phyloP scores from a whole-genome alignment of 2,888 invertebrate genomes.

The Sphinx pinastri region DNA sequence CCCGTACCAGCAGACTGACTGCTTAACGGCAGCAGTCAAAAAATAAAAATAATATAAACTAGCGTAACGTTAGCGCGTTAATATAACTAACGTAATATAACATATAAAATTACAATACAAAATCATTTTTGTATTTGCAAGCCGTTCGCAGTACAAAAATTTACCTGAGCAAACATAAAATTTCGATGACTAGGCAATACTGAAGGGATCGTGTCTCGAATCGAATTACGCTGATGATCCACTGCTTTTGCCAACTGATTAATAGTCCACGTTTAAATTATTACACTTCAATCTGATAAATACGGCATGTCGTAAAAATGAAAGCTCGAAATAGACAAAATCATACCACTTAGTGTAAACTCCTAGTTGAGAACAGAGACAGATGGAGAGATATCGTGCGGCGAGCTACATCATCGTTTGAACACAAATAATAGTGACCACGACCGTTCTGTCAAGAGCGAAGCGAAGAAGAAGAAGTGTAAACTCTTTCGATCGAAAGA shows the following conservation, averaged over 20 bases:
- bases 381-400: too few relatives aligned
- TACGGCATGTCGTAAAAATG: background rate
- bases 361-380: too few relatives aligned
- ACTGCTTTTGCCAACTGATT: slow-evolving; percentile 24
- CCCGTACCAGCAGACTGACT: too few relatives aligned
- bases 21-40: too few relatives aligned
- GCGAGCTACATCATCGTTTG: too few relatives aligned
- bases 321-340: background rate
- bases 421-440: too few relatives aligned
- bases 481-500: too few relatives aligned
- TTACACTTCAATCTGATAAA: slow-evolving; percentile 5
- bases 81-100: too few relatives aligned
- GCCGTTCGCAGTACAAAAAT: background rate
- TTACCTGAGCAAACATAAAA: background rate
- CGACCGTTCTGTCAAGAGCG: too few relatives aligned
- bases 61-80: too few relatives aligned
- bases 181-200: slow-evolving; percentile 5
- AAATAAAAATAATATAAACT: too few relatives aligned
- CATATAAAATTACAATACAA: background rate
- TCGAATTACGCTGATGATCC: slow-evolving; percentile 13
- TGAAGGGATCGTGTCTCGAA: slow-evolving; percentile 18
- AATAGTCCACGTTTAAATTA: slow-evolving; percentile 16
- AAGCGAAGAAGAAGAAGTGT: too few relatives aligned
- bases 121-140: background rate
- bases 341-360: background rate